Evolutionary conservation across 2,888 invertebrate species (phyloP), one percentile per base, ranked within the genome.

Genomic region (Eristalinus sepulchralis): DNA sequence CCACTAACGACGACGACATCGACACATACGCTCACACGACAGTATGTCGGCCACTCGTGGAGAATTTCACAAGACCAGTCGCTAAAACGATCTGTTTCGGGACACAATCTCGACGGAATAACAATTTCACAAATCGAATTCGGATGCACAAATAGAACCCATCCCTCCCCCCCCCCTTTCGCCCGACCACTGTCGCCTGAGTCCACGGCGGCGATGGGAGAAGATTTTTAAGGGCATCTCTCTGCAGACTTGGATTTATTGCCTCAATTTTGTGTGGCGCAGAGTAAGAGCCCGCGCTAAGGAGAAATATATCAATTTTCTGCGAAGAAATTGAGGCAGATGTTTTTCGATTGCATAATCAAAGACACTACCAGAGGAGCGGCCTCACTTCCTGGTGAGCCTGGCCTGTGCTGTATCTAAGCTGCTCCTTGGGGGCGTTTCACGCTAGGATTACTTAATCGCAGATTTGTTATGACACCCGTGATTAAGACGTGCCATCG

Each of bases 301-400:
- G 53, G 59, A 70, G 55, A 59, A 47, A 72, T 79, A 67, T 71
- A 79, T 83, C 86, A 83, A 86, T 86, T 83, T 55, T 11, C 39
- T 3, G 34, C 27, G 27, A 68, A 66, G 75, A 81, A 84, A 78
- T 62, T 75, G 83, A 79, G 31, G 86, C 86, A 83, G 86, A 83
- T 86, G 86, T 70, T 67, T 10, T 47, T 47, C 11, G 73, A 79
- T 86, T 86, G 57, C 83, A 75, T 82, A 82, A 86, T n/a, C 39
- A 1, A 8, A 22, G 53, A 64, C 36, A 36, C 47, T 60, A 24
- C 24, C 9, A 17, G 47, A n/a, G 47, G 60, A 60, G 24, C 27
- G 5, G 27, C 27, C 27, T 60, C 60, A 60, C 60, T 60, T 60
- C 60, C 60, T 60, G 60, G 60, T 24, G 60, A 8, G 24, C 8